Base-by-base conservation (phyloP, 2,797 vertebrate species). In the Sebastes miniatus region DNA sequence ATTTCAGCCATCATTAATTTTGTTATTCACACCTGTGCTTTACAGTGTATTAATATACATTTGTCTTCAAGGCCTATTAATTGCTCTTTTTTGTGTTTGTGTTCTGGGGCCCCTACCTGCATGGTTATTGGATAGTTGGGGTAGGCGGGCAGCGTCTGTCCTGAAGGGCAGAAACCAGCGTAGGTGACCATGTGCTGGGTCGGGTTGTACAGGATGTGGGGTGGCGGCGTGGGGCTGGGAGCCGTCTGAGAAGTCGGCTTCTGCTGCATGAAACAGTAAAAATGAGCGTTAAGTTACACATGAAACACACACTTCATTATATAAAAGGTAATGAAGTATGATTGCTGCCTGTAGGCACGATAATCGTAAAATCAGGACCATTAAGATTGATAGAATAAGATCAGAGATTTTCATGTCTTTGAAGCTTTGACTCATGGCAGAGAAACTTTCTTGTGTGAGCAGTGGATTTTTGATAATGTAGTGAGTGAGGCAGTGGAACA, bases 191-290 rank as follows among this genome's bases (percentile, higher is more conserved):
- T 95, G 89, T 99, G 97, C 88, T 98, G 98, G 11, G 96, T 95
- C 0, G 98, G 97, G 83, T 97, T 98, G 92, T 97, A 98, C 54
- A 99, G 91, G 86, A 97, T 97, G 93, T 97, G 97, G 34, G 98
- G 97, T 2, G 96, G 95, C 1, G 96, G 92, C 0, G 94, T 84
- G 0, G 96, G 95, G 83, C 95, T 95, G 18, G 94, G 94, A 59
- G 95, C 92, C 9, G 83, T 83, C 83, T 93, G 96, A 80, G 95
- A 91, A 79, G 94, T 69, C 0, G 96, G 97, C 56, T 96, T 96
- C 96, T 97, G 95, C 85, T 84, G 68, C 74, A 77, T 89, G 73
- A 70, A 54, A 86, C 0, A 67, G 22, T 18, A 59, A 72, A 39
- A 68, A 50, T 3, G n/a, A 65, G 54, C 2, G 6, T 34, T 34